Percentiles rank a stretch among this genome's conserved stretches.
Conservation (phyloP, 2,113 vertebrate species). For the Oenanthe melanoleuca region DNA sequence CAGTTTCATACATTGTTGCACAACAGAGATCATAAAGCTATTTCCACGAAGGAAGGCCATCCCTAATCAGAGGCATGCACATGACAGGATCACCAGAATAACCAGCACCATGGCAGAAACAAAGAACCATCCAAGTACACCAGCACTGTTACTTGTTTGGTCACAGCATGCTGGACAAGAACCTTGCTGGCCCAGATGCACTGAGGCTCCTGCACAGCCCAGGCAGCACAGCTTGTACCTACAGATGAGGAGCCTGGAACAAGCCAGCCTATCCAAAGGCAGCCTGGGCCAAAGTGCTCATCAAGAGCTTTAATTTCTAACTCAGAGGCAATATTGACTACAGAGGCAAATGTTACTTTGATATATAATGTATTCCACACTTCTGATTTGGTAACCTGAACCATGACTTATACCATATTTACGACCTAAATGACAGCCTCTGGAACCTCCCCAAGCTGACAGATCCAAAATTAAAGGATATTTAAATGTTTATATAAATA, state of each 20-base stretch:
- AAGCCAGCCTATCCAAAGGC: not conserved
- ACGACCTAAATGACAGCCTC: not conserved
- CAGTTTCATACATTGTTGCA: constrained; percentile 50
- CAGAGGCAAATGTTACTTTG: not conserved
- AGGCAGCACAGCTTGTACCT: not conserved
- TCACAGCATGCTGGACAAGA: not conserved
- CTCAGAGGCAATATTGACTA: not conserved
- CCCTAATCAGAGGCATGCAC: not conserved
- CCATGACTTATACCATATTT: not conserved
- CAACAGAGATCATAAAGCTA: constrained; percentile 13
- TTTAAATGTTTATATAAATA: not conserved
- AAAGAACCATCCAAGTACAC: fast-evolving
- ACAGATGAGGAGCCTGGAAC: not conserved
- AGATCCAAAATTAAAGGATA: not conserved
- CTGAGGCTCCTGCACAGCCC: not conserved
- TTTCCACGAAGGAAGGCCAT: constrained; percentile 5
- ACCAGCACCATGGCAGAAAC: not conserved
- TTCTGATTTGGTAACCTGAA: not conserved
- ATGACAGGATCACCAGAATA: not conserved
- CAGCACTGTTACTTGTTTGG: fast-evolving
- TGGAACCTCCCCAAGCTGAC: not conserved
- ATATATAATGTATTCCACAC: not conserved
- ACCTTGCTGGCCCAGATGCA: not conserved
- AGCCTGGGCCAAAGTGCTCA: not conserved
- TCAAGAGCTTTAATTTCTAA: not conserved